Base-by-base conservation (phyloP, 2,888 invertebrate species). In the Microctonus brassicae region DNA sequence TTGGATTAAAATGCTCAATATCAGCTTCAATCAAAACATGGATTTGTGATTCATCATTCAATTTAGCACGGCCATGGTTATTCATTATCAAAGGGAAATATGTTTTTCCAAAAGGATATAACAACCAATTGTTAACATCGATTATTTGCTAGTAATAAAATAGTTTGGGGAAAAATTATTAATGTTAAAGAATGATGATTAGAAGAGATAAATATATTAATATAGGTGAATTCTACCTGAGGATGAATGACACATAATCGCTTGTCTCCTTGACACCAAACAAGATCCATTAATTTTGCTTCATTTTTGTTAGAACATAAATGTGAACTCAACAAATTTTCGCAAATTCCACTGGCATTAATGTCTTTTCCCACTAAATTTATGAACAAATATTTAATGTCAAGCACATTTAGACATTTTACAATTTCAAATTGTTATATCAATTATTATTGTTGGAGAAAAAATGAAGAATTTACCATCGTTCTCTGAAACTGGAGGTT, bases 201-300 rank as follows among this genome's bases (percentile, higher is more conserved):
- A n/a, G n/a, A n/a, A n/a, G n/a, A n/a, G n/a, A n/a, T n/a, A n/a
- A n/a, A n/a, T 57, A 11, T 33, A 36, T 47, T 64, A 26, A 55
- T 22, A 24, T 42, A 73, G 63, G 47, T 66, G 55, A 61, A 65
- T 75, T 80, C 81, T 88, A 91, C 91, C 88, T 89, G 89, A 29
- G 92, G 91, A 76, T 89, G 89, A 72, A 91, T 83, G 1, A 90
- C 90, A 77, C 90, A 90, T 5, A 89, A 89, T 75, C 90, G 87
- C 70, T 89, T 88, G 64, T 90, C 89, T 1, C 88, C 89, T 58
- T 88, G 86, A 75, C 89, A 89, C 88, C 90, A 91, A 1, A 92
- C 82, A 17, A 94, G 87, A 84, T 93, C 93, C 82, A 92, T 92
- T 7, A 92, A 87, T 82, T 90, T 90, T 72, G 91, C 91, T 83